A percentile compares a stretch with the other conserved stretches of the same genome.
Evolutionary conservation across 2,797 vertebrate species (phyloP).

Genomic region (Arnoldichthys spilopterus): DNA sequence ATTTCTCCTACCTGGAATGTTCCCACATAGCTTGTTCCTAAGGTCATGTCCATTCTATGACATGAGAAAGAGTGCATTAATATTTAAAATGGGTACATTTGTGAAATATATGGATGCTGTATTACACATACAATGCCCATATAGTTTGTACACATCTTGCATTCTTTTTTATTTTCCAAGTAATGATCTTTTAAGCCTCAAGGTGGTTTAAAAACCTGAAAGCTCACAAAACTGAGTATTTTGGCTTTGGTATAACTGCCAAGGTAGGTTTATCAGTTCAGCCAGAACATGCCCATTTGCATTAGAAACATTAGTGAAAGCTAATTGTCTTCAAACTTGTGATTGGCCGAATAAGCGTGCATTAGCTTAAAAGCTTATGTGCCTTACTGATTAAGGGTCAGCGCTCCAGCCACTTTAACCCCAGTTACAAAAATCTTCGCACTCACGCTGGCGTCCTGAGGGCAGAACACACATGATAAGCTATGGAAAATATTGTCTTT

Average conservation of each 20-base stretch:
- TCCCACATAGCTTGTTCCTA: constrained; percentile 74
- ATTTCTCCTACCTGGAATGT: constrained; percentile 74
- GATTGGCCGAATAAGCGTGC: background rate
- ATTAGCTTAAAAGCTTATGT: background rate
- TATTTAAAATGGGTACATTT: background rate
- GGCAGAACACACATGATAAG: background rate
- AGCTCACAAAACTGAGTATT: too few relatives aligned
- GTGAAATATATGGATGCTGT: too few relatives aligned
- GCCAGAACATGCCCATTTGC: background rate
- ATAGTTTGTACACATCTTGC: too few relatives aligned
- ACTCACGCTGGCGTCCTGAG: constrained; percentile 73
- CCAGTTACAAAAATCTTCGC: constrained; percentile 62
- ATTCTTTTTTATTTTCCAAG: too few relatives aligned
- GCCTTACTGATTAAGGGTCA: constrained; percentile 73
- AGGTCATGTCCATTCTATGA: constrained; percentile 70
- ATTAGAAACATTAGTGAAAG: too few relatives aligned
- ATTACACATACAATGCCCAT: too few relatives aligned
- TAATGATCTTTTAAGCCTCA: too few relatives aligned
- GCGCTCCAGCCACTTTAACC: constrained; percentile 65
- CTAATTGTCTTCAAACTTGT: background rate
- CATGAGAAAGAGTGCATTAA: background rate
- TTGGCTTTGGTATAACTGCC: too few relatives aligned
- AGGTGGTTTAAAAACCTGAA: too few relatives aligned
- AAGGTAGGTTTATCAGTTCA: too few relatives aligned
- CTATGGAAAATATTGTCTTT: background rate